Evolutionary conservation across 1,140 invertebrate species (phyloP), one percentile per base, ranked within the genome.

Genomic region (Drosophila quadrilineata): DNA sequence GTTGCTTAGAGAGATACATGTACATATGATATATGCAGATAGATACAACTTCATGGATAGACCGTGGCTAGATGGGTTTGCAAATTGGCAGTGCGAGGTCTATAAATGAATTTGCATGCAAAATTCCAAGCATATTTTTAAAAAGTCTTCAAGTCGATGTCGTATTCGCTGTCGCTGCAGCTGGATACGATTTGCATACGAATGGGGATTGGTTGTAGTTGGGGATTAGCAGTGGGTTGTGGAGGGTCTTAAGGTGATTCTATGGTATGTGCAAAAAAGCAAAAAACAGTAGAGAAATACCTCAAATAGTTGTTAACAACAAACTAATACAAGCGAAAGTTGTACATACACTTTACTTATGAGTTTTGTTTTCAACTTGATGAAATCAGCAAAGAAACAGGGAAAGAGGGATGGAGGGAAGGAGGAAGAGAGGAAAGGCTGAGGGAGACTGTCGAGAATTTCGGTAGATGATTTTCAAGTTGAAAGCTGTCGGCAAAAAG

Each of bases 341-440:
- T 53, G 31, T 48, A 58, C 19, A 52, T 52, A 45, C 50, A n/a
- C n/a, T n/a, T n/a, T n/a, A n/a, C n/a, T n/a, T n/a, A 33, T 41
- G 49, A 62, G 54, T 60, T 60, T 66, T 66, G 57, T 52, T 17
- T n/a, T n/a, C n/a, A n/a, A n/a, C n/a, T n/a, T 52, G 62, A 65
- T 65, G 62, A 65, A 65, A 65, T 65, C 62, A 29, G n/a, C 29
- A 26, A 50, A 41, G 14, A 8, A 8, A 9, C 17, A 41, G 33
- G 0, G 10, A 36, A 3, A 6, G 9, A 45, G 12, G 16, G 24
- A 0, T n/a, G n/a, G 21, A 28, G 16, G 6, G 26, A 9, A 22
- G 2, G 12, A 26, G 12, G 16, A 22, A 43, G 10, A 43, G 22
- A 16, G 19, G n/a, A 10, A 10, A 14, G 12, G 36, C 24, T n/a